These are phyloP conservation scores for Myopa tessellatipennis DNA, from an alignment of 2,888 invertebrate genomes.

Conservation along the genomic window DNA sequence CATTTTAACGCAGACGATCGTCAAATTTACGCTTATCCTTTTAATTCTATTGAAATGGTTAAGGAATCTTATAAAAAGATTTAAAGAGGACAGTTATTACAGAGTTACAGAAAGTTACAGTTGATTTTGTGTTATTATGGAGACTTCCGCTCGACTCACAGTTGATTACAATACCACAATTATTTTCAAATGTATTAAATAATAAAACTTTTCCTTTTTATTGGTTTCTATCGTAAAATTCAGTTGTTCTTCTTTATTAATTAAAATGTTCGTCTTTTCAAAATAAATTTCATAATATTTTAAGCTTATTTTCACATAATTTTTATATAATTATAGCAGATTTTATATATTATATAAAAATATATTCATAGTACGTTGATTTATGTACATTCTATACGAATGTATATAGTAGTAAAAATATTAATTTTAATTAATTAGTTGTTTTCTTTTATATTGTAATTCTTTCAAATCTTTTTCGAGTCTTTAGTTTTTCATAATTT, in stretches of 20 bases:
- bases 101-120: too few species aligned
- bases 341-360: constrained; percentile 32
- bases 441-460: constrained; percentile 32
- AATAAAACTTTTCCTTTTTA: constrained; percentile 17
- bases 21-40: too few species aligned
- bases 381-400: constrained; percentile 12
- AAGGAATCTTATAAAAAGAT: too few species aligned
- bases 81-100: too few species aligned
- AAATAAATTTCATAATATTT: constrained; percentile 42
- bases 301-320: constrained; percentile 32
- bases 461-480: constrained; percentile 53
- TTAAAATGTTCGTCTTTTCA: constrained; percentile 52
- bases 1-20: too few species aligned
- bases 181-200: not conserved
- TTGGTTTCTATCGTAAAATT: constrained; percentile 43
- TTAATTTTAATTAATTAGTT: constrained; percentile 23
- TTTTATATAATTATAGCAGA: constrained; percentile 21
- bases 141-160: too few species aligned
- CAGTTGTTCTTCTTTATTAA: constrained; percentile 54
- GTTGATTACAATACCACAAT: too few species aligned
- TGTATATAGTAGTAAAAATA: constrained; percentile 26
- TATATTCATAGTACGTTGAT: constrained; percentile 6
- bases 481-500: constrained; percentile 53
- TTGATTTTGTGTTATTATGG: too few species aligned
- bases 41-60: too few species aligned